phyloP scores from a whole-genome alignment of 1,140 invertebrate species.

The Lycorma delicatula region DNA sequence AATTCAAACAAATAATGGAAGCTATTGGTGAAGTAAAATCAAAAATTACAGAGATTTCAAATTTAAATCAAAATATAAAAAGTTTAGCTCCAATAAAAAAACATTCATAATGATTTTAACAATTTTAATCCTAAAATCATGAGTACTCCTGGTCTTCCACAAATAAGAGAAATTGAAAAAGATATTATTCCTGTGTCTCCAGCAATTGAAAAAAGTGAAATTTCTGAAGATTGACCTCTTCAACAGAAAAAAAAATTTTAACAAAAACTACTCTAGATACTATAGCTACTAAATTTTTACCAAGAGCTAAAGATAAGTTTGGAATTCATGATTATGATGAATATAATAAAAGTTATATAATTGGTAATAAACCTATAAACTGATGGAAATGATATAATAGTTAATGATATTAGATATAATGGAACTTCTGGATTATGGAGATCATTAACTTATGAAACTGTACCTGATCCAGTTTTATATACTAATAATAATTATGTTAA shows the following conservation, averaged over 20 bases:
- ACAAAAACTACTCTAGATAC: not conserved
- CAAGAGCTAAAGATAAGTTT: not conserved
- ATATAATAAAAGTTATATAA: not conserved
- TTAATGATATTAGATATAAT: not conserved
- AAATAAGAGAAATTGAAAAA: no score
- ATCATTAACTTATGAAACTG: not conserved
- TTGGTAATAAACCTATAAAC: not conserved
- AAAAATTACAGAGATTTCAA: no score
- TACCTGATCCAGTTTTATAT: not conserved
- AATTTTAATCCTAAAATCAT: not conserved
- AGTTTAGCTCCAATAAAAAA: no score
- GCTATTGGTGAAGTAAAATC: no score
- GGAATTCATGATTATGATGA: not conserved
- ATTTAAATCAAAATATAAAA: no score
- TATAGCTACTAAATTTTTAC: not conserved
- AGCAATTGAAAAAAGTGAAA: not conserved
- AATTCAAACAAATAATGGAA: no score
- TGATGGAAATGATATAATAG: not conserved
- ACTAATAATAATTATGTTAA: not conserved
- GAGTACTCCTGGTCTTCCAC: no score
- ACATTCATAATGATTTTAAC: not conserved
- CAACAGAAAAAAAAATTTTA: slow-evolving; percentile 3
- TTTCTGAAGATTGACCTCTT: not conserved
- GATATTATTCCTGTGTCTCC: no score
- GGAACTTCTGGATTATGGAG: not conserved